Percentiles rank a stretch among this genome's conserved stretches.
Conservation (phyloP, 2,113 vertebrate genomes). For the Saguinus midas region DNA sequence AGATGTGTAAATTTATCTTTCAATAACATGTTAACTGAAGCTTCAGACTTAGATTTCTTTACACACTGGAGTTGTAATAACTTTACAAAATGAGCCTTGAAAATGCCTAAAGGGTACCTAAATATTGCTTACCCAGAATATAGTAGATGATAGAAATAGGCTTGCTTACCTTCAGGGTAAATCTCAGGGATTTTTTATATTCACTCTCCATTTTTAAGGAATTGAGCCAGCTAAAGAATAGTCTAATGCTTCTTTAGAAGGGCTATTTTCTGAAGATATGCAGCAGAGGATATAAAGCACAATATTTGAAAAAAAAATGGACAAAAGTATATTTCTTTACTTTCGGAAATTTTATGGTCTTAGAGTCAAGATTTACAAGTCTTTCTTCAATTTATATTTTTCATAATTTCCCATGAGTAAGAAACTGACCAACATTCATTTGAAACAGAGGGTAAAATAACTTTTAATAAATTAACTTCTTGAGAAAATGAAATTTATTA, state of each 20-base stretch:
- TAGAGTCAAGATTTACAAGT: conserved; percentile 20
- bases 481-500: background rate
- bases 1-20: conserved; percentile 59
- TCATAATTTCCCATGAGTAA: conserved; percentile 17
- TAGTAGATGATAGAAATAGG: conserved; percentile 63
- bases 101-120: conserved; percentile 61
- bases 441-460: background rate
- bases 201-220: conserved; percentile 10
- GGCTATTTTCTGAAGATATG: background rate
- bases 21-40: conserved; percentile 42
- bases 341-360: background rate
- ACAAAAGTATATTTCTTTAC: background rate
- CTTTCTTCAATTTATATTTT: conserved; percentile 12
- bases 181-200: background rate
- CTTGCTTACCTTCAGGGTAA: background rate
- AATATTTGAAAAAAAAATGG: background rate
- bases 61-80: background rate
- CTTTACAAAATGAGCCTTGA: conserved; percentile 71
- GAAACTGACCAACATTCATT: conserved; percentile 18
- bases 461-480: conserved; percentile 45
- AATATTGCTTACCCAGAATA: conserved; percentile 56
- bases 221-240: background rate
- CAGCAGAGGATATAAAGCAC: background rate
- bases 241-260: background rate
- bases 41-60: conserved; percentile 69